Evolutionary conservation across 2,797 vertebrate species (phyloP), one percentile per base, ranked within the genome.

Genomic region (Falco concolor): DNA sequence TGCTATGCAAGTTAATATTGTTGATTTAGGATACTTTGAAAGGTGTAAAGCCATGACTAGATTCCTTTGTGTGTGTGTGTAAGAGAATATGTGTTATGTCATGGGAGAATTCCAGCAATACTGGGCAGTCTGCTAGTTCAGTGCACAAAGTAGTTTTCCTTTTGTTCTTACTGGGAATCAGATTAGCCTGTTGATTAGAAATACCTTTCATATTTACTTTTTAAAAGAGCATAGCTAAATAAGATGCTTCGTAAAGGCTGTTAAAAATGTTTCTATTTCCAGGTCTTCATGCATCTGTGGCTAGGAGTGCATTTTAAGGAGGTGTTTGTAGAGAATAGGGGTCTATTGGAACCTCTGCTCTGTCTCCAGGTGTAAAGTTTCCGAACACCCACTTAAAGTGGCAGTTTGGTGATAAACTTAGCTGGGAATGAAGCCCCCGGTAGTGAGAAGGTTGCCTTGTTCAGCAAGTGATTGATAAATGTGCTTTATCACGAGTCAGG

Each of bases 1-100:
- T 93, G 73, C 90, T 73, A 87, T 65, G 24, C 1, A 4, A 80
- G 76, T 86, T 96, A 65, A 84, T 87, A 63, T 52, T 80, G 50
- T 80, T 91, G 81, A 82, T 92, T 88, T 80, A 95, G 72, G 89
- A 93, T 96, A 34, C 82, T 95, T 96, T 97, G 94, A 96, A 97
- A 91, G 65, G 60, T 90, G 44, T 79, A 89, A 95, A 96, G 75
- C 28, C 77, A 18, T 95, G 65, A 93, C 93, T 91, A 88, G 61
- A 44, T 49, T 72, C 79, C 91, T 96, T 15, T 87, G 8, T 65
- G 21, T 74, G 59, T 84, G 60, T 19, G 18, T 90, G 64, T 74
- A 67, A 92, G 76, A 82, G 36, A 81, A 83, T 34, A 32, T 38
- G 42, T 63, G 32, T 74, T 96, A 36, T 85, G 36, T 49, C 65